Evolutionary conservation across 2,797 vertebrate species (phyloP).

Genomic region (Vipera ursinii): DNA sequence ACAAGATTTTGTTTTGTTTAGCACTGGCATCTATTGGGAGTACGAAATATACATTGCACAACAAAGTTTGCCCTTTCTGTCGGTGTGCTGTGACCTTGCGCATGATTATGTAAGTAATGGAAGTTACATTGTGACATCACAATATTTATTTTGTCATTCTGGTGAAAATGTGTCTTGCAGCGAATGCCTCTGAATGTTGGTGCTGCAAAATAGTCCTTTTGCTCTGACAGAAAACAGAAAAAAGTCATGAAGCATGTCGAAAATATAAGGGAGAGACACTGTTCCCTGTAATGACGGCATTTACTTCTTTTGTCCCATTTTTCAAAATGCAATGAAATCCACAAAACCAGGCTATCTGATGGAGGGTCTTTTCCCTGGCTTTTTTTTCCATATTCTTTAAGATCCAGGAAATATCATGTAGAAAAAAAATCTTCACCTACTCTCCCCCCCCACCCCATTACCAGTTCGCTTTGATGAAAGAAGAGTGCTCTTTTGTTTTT

Average conservation of each 20-base stretch:
- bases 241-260: neutral
- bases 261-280: neutral
- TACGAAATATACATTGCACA: neutral
- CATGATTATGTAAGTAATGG: neutral
- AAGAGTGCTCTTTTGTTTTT: no score
- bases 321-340: neutral
- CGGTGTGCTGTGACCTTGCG: neutral
- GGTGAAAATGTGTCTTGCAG: neutral
- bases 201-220: neutral
- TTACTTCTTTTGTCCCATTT: neutral
- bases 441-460: no score
- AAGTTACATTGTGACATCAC: neutral
- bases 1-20: neutral
- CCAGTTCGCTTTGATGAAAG: no score
- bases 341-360: neutral
- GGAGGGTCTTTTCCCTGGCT: neutral
- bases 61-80: neutral
- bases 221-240: neutral
- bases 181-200: neutral
- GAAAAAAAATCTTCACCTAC: no score
- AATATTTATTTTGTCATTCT: neutral
- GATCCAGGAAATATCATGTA: neutral
- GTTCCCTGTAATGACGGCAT: neutral
- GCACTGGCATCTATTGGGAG: neutral
- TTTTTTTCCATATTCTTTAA: neutral